phyloP scores from a whole-genome alignment of 2,888 invertebrate genomes.

The Oligia fasciuncula region DNA sequence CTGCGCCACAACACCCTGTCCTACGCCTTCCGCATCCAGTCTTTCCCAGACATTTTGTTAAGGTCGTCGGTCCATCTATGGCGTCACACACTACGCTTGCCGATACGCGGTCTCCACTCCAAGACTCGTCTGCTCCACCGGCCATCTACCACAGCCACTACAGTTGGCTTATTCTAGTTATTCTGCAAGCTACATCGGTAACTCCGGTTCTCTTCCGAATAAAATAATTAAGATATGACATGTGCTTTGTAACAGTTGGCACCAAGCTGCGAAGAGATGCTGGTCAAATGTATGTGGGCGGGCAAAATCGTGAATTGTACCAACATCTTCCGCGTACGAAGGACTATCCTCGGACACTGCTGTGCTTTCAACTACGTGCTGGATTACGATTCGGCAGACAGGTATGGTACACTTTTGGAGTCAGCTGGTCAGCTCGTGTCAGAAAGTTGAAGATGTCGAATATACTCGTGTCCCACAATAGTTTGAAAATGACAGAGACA shows the following conservation, averaged over 20 bases:
- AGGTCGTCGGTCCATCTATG: neutral
- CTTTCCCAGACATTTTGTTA: neutral
- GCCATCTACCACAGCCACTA: neutral
- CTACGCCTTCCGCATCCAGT: neutral
- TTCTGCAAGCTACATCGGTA: neutral
- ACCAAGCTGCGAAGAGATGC: slow-evolving; percentile 87
- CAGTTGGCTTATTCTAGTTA: no score
- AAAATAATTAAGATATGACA: neutral
- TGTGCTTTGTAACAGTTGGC: slow-evolving; percentile 76
- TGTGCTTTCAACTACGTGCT: slow-evolving; percentile 89
- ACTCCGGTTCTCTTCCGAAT: neutral
- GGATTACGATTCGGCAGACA: slow-evolving; percentile 71
- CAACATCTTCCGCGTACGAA: slow-evolving; percentile 82
- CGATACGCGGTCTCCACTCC: neutral
- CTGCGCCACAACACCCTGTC: neutral
- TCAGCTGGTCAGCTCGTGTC: neutral
- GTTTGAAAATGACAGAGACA: neutral
- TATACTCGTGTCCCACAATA: neutral
- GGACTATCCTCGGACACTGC: slow-evolving; percentile 90
- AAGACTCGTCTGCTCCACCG: neutral
- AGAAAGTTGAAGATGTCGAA: neutral
- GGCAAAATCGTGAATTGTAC: slow-evolving; percentile 78
- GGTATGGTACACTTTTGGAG: slow-evolving; percentile 48
- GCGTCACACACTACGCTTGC: neutral
- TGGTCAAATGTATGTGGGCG: slow-evolving; percentile 87